Evolutionary conservation across 2,797 vertebrate species (phyloP).

Genomic region (Bucorvus abyssinicus): DNA sequence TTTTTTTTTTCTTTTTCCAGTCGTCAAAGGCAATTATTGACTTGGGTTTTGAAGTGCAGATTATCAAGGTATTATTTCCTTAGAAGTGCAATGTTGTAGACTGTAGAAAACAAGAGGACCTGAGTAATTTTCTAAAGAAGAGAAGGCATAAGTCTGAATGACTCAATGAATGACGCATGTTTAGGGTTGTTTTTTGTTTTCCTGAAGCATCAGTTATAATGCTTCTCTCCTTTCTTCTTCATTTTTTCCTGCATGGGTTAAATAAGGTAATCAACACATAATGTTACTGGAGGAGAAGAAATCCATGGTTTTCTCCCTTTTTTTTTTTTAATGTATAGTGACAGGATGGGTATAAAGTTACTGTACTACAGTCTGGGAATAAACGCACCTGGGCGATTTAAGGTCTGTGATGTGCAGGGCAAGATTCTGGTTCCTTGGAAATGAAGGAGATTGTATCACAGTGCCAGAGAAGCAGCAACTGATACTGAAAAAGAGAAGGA

Average conservation of each 20-base stretch:
- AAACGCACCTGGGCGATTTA: neutral
- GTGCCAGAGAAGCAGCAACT: neutral
- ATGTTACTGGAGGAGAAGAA: conserved; percentile 21
- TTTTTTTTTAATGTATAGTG: neutral
- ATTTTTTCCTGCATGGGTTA: conserved; percentile 8
- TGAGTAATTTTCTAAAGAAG: conserved; percentile 51
- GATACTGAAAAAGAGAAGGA: neutral
- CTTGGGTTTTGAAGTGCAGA: conserved; percentile 66
- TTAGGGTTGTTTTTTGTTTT: neutral
- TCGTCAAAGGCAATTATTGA: conserved; percentile 61
- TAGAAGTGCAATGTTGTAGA: conserved; percentile 48
- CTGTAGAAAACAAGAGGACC: conserved; percentile 40
- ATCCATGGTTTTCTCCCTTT: neutral
- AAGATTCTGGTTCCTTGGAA: neutral
- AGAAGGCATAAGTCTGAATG: conserved; percentile 22
- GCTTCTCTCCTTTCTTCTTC: neutral
- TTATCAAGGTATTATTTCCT: conserved; percentile 66
- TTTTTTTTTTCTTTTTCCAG: neutral
- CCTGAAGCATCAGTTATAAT: conserved; percentile 1
- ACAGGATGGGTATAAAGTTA: conserved; percentile 25
- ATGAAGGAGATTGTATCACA: neutral
- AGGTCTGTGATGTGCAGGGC: neutral
- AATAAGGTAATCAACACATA: conserved; percentile 40
- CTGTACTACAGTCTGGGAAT: conserved; percentile 30
- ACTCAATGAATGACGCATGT: conserved; percentile 3